Evolutionary conservation across 53 echinoderm and acorn worm species (phyloP), one percentile per base, ranked within the genome.

Genomic region (Mesocentrotus franciscanus): DNA sequence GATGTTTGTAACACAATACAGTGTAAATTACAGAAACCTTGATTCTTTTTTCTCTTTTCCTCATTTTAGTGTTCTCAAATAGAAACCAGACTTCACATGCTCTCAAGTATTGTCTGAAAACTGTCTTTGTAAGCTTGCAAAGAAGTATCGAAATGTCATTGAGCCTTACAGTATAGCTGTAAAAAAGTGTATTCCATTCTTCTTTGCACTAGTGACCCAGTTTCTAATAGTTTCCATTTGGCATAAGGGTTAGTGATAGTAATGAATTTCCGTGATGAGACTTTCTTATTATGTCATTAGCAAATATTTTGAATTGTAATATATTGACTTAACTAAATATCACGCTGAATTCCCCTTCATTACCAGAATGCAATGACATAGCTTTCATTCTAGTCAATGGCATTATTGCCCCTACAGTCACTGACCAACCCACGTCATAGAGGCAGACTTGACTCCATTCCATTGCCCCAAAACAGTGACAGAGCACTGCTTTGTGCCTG

Each of bases 401-500:
- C 55, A 84, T 84, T 84, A 22, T 84, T 84, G 84, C 22, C 18
- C 39, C 14, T 1, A 5, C 15, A 36, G 39, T 83, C 83, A 83
- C 27, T 83, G 83, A 83, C 83, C 83, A 83, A 83, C 39, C 29
- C 9, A 14, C 15, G 33, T 76, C 33, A 32, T 13, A 27, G 76
- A 33, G 76, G 13, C 76, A 55, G 16, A 18, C 36, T 35, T 11
- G 14, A 79, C 79, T 84, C 33, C 84, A 84, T 84, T 84, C 84
- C 84, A 84, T 49, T 22, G 49, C 84, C 33, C 30, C 49, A 55
- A 49, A 84, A 39, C 22, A 49, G 90, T 62, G 34, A 92, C 71
- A 92, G 71, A 71, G 92, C 71, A 78, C 9, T 71, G 93, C 78
- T 76, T 93, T 93, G 93, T 93, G 76, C 93, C n/a, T 93, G 10